Conservation (phyloP, 2,797 vertebrate species). For the Poeciliopsis paucimaculata region DNA sequence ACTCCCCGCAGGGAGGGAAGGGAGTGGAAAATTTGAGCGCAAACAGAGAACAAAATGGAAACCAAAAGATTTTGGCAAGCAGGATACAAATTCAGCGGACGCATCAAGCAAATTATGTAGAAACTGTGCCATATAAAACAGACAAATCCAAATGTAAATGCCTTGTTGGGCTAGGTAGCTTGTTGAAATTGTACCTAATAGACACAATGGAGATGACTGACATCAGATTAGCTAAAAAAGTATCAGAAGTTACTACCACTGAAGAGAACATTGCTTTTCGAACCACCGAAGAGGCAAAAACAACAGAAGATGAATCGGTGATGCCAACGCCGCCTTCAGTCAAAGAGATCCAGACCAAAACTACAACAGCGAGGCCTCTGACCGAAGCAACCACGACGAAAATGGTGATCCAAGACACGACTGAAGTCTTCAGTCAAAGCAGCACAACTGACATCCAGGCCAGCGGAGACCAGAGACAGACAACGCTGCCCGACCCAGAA, state of each 20-base stretch:
- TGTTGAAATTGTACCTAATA: not conserved
- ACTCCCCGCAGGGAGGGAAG: not conserved
- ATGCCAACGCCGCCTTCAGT: not conserved
- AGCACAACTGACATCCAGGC: not conserved
- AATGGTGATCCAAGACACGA: constrained; percentile 10
- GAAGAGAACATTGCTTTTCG: constrained; percentile 6
- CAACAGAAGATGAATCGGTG: constrained; percentile 14
- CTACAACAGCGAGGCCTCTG: not conserved
- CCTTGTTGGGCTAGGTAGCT: not conserved
- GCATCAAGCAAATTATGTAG: constrained; percentile 14
- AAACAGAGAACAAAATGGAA: constrained; percentile 12
- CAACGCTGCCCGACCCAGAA: not conserved
- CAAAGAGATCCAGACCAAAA: not conserved
- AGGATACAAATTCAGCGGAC: not conserved
- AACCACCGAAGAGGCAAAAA: constrained; percentile 8
- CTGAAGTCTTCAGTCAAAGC: not conserved
- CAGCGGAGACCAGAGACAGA: not conserved
- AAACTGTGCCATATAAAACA: constrained; percentile 8
- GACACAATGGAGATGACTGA: not conserved
- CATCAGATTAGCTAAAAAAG: constrained; percentile 22
- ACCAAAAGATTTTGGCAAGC: constrained; percentile 14
- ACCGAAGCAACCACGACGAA: constrained; percentile 11
- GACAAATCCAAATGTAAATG: constrained; percentile 11
- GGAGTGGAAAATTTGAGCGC: not conserved
- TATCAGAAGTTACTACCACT: not conserved